phyloP scores from a whole-genome alignment of 2,797 vertebrate genomes.

The Amphiprion clarkii region DNA sequence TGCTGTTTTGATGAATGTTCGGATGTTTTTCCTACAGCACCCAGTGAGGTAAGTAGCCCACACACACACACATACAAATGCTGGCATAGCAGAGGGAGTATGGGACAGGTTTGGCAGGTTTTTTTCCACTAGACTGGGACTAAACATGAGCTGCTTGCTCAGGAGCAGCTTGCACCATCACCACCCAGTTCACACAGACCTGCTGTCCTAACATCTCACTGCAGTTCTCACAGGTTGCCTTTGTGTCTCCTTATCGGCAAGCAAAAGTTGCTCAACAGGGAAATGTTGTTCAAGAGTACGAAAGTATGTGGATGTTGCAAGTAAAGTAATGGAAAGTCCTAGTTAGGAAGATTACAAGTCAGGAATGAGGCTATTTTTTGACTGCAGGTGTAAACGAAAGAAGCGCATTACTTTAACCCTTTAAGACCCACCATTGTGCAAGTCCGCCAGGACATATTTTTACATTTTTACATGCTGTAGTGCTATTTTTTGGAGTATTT shows the following conservation, averaged over 20 bases:
- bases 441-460: too few species aligned
- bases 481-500: too few species aligned
- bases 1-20: conserved; percentile 81
- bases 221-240: conserved; percentile 48
- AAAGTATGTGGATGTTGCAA: conserved; percentile 45
- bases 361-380: not conserved
- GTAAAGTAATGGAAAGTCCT: conserved; percentile 18
- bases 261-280: conserved; percentile 57
- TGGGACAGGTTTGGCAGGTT: conserved; percentile 74
- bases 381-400: not conserved
- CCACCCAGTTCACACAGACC: conserved; percentile 62
- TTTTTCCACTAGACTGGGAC: conserved; percentile 68
- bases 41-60: conserved; percentile 79
- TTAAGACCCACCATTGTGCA: too few species aligned
- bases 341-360: not conserved
- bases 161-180: conserved; percentile 64
- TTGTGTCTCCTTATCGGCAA: conserved; percentile 60
- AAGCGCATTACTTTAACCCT: not conserved
- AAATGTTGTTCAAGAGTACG: conserved; percentile 18
- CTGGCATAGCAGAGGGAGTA: conserved; percentile 39
- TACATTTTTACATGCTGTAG: too few species aligned
- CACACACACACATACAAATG: conserved; percentile 58
- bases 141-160: conserved; percentile 67
- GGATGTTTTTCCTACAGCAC: conserved; percentile 82
- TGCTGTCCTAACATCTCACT: conserved; percentile 42